A percentile compares a stretch with the other conserved stretches of the same genome.
These are phyloP conservation scores for Chlorops oryzae DNA, from an alignment of 1,140 invertebrate genomes.

Conservation along the genomic window DNA sequence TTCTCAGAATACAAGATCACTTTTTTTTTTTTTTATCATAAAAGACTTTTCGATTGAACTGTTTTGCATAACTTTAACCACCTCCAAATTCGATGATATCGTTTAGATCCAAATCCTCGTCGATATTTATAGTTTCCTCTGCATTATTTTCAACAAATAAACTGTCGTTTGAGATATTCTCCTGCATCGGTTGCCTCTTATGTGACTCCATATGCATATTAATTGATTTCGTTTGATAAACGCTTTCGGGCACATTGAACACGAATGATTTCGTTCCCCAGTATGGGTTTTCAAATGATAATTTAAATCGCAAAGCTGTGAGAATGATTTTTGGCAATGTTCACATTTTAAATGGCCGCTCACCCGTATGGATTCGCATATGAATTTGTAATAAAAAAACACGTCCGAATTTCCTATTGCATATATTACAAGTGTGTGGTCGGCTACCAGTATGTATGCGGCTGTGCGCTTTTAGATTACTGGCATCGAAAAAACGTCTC, in stretches of 20 bases:
- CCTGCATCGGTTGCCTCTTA: too few species aligned
- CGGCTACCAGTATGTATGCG: conserved; percentile 28
- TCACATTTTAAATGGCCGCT: conserved; percentile 54
- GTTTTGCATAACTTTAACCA: too few species aligned
- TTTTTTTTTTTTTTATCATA: too few species aligned
- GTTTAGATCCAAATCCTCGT: too few species aligned
- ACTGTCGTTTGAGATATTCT: too few species aligned
- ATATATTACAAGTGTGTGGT: conserved; percentile 35
- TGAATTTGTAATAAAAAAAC: conserved; percentile 45
- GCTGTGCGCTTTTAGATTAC: conserved; percentile 31
- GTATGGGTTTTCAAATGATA: conserved; percentile 71
- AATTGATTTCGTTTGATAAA: conserved; percentile 16
- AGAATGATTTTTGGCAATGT: conserved; percentile 44
- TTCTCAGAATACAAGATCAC: too few species aligned
- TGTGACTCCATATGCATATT: conserved; percentile 9
- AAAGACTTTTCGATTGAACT: too few species aligned
- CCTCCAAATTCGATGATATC: too few species aligned
- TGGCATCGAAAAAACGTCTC: conserved; percentile 39
- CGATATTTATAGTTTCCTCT: too few species aligned
- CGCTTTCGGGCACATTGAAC: conserved; percentile 24
- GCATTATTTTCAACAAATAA: too few species aligned
- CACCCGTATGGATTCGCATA: conserved; percentile 51
- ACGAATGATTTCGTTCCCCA: conserved; percentile 57
- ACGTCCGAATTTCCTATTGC: conserved; percentile 44
- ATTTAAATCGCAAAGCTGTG: conserved; percentile 58